A percentile compares a stretch with the other conserved stretches of the same genome.
Evolutionary conservation across 1,140 invertebrate species (phyloP).

Genomic region (Panagrolaimus sp.): DNA sequence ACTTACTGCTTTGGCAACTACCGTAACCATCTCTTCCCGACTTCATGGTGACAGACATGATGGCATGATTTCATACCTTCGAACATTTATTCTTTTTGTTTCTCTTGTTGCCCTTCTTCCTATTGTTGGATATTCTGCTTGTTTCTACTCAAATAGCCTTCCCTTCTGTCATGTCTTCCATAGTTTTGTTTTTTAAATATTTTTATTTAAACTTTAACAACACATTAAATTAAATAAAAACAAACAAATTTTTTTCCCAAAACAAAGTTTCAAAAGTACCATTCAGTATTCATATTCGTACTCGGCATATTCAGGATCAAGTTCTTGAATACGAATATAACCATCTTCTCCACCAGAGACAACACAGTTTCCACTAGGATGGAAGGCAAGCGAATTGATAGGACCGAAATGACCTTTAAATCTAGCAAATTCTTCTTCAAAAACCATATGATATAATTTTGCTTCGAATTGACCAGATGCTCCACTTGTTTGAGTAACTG

Average conservation of each 20-base stretch:
- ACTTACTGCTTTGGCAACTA: conserved; percentile 36
- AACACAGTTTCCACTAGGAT: conserved; percentile 83
- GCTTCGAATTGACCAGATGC: conserved; percentile 95
- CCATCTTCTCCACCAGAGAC: conserved; percentile 97
- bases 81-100: conserved; percentile 27
- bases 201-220: conserved; percentile 6
- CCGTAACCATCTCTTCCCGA: conserved; percentile 35
- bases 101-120: conserved; percentile 23
- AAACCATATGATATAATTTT: conserved; percentile 94
- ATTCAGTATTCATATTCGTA: conserved; percentile 83
- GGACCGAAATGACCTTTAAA: conserved; percentile 96
- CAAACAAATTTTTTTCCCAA: neutral
- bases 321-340: conserved; percentile 88
- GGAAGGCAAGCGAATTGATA: conserved; percentile 95
- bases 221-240: conserved; percentile 12
- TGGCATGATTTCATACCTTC: conserved; percentile 16
- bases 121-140: conserved; percentile 28
- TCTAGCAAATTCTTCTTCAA: conserved; percentile 96
- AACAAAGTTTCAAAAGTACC: neutral
- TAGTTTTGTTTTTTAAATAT: conserved; percentile 7
- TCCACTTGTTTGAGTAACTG: conserved; percentile 92
- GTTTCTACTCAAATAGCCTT: conserved; percentile 28
- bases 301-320: conserved; percentile 92
- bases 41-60: conserved; percentile 23
- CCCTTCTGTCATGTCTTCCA: conserved; percentile 26